Evolutionary conservation across 2,797 vertebrate species (phyloP).

Genomic region (Sylvia borin): DNA sequence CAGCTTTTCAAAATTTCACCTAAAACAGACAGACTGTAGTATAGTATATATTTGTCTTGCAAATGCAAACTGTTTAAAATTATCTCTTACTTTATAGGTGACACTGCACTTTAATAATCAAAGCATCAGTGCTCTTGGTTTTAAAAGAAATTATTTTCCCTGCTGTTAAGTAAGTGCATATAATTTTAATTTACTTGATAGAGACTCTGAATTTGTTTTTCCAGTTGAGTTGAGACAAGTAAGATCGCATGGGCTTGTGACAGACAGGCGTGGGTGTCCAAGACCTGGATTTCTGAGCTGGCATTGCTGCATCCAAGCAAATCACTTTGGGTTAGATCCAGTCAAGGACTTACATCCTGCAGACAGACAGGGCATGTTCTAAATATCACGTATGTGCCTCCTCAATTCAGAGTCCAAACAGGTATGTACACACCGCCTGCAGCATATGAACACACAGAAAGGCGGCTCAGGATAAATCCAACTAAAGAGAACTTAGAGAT

Average conservation of each 20-base stretch:
- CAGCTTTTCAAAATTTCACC: background rate
- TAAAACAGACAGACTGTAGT: background rate
- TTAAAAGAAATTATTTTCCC: background rate
- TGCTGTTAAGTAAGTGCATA: background rate
- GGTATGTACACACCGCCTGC: background rate
- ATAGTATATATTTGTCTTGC: background rate
- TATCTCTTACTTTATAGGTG: background rate
- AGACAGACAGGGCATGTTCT: background rate
- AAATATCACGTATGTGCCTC: fast-evolving
- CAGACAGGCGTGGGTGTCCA: background rate
- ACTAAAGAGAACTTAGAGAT: background rate
- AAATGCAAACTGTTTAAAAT: background rate
- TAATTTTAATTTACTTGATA: background rate
- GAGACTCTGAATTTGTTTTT: background rate
- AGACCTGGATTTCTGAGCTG: background rate
- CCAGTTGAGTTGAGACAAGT: background rate
- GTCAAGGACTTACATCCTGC: background rate
- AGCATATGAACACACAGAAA: fast-evolving
- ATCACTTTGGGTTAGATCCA: background rate
- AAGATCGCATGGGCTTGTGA: background rate
- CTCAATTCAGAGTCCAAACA: background rate
- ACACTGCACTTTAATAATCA: background rate
- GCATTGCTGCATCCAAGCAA: background rate
- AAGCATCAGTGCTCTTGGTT: background rate
- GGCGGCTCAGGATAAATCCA: background rate